Evolutionary conservation across 2,888 invertebrate genomes (phyloP).

Genomic region (Tetheella fluctuosa): DNA sequence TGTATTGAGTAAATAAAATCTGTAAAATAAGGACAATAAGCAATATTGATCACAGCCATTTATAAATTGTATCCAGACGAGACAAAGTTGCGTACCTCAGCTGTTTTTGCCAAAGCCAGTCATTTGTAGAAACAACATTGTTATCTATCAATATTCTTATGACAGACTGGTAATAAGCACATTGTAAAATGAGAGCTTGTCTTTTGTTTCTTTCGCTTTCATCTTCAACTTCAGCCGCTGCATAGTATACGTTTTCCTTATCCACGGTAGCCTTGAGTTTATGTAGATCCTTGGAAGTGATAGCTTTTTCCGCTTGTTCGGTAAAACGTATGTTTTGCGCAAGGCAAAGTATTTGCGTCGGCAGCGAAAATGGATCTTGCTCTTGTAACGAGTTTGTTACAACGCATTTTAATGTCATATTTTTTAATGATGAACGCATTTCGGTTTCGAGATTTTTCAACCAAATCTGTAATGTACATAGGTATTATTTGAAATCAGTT

Average conservation of each 20-base stretch:
- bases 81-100: constrained; percentile 84
- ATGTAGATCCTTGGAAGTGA: constrained; percentile 86
- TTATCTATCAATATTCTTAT: constrained; percentile 90
- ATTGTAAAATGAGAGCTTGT: constrained; percentile 95
- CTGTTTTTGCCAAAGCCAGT: constrained; percentile 99
- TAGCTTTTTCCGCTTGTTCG: constrained; percentile 91
- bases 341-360: constrained; percentile 92
- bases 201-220: constrained; percentile 92
- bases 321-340: constrained; percentile 94
- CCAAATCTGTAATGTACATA: constrained; percentile 84
- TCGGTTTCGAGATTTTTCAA: constrained; percentile 91
- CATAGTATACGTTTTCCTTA: constrained; percentile 79
- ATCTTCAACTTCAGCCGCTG: constrained; percentile 79
- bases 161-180: constrained; percentile 94
- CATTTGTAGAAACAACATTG: constrained; percentile 86
- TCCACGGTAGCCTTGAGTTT: constrained; percentile 78
- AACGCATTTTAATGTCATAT: constrained; percentile 85
- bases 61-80: constrained; percentile 5
- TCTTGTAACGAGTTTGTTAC: constrained; percentile 74
- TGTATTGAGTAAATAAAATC: constrained; percentile 87
- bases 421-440: constrained; percentile 89
- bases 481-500: background rate
- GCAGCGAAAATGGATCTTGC: constrained; percentile 82
- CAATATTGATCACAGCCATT: background rate
- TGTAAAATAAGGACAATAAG: constrained; percentile 51